These are phyloP conservation scores for Clarias platycephalus DNA, from an alignment of 2,797 vertebrate species.

Conservation along the genomic window DNA sequence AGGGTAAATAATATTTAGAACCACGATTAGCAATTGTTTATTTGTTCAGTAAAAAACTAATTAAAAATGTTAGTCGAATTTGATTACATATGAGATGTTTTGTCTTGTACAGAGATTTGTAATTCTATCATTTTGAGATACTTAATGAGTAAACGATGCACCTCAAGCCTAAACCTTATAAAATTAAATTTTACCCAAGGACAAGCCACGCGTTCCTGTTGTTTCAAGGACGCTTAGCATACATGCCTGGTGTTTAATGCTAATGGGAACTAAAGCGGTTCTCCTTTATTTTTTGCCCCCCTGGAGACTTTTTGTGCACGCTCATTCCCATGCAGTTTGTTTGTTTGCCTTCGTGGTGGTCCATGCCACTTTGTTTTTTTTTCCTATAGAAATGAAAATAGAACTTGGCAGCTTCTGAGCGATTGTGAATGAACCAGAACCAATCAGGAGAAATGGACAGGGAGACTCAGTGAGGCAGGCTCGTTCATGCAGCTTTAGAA, in stretches of 20 bases:
- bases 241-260: not conserved
- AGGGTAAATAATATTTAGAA: not conserved
- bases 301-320: not conserved
- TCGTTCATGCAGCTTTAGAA: not conserved
- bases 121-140: too few relatives aligned
- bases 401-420: not conserved
- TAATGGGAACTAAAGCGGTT: not conserved
- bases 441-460: constrained; percentile 25
- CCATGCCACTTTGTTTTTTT: not conserved
- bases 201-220: too few relatives aligned
- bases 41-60: not conserved
- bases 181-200: not conserved
- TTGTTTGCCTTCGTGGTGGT: not conserved
- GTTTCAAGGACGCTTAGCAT: not conserved
- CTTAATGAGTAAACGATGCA: not conserved
- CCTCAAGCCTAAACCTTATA: not conserved
- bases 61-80: not conserved
- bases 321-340: not conserved
- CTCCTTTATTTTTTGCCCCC: not conserved
- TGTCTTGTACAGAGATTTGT: too few relatives aligned
- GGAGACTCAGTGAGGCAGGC: not conserved
- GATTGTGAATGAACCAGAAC: not conserved
- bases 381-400: constrained; percentile 40
- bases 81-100: not conserved
- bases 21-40: not conserved